Evolutionary conservation across 2,888 invertebrate genomes (phyloP).

Genomic region (Conchocele bisecta): DNA sequence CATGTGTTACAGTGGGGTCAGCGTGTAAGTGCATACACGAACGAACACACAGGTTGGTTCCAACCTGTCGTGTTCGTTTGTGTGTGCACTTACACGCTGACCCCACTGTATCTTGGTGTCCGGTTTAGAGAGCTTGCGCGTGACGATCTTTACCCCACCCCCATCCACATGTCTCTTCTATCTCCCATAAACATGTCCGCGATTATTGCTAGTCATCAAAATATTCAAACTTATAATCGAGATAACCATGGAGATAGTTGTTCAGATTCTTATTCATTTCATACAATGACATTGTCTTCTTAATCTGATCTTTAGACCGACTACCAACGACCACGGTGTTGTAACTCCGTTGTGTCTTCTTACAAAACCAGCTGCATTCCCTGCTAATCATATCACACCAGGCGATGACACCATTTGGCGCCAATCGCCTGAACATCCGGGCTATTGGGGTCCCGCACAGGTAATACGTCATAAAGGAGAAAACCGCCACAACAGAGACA

Average conservation of each 20-base stretch:
- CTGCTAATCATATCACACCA: constrained; percentile 39
- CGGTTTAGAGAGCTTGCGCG: too few relatives aligned
- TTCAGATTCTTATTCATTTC: constrained; percentile 51
- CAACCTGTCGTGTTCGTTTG: too few relatives aligned
- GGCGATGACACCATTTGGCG: constrained; percentile 45
- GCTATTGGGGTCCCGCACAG: constrained; percentile 39
- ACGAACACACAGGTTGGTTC: too few relatives aligned
- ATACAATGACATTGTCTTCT: background rate
- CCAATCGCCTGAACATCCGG: constrained; percentile 29
- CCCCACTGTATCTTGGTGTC: too few relatives aligned
- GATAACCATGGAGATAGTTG: constrained; percentile 41
- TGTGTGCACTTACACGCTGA: too few relatives aligned
- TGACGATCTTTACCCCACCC: too few relatives aligned
- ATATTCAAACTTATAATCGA: constrained; percentile 8
- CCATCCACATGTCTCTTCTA: too few relatives aligned
- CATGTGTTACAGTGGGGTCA: too few relatives aligned
- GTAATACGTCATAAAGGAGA: constrained; percentile 34
- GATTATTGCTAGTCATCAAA: too few relatives aligned
- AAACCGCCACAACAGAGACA: constrained; percentile 6
- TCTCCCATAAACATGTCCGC: too few relatives aligned
- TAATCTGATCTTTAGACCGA: background rate
- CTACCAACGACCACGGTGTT: constrained; percentile 49
- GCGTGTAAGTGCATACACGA: too few relatives aligned
- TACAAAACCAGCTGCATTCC: constrained; percentile 44
- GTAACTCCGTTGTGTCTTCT: constrained; percentile 37